Percentiles rank a stretch among this genome's conserved stretches.
phyloP scores from a whole-genome alignment of 2,888 invertebrate species.

The Diarsia brunnea region DNA sequence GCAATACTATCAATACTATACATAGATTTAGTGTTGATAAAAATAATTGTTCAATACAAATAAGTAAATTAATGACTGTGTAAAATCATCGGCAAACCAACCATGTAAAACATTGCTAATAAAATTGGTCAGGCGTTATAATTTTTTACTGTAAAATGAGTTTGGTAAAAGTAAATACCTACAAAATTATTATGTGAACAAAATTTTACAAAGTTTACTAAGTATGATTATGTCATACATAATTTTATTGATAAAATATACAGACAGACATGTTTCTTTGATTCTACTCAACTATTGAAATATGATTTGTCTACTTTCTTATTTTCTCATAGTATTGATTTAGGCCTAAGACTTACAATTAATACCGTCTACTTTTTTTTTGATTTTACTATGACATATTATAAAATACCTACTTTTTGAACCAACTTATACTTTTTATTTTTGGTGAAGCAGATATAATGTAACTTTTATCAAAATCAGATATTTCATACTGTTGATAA shows the following conservation, averaged over 20 bases:
- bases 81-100: neutral
- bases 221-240: neutral
- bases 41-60: neutral
- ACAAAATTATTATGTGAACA: too few species aligned
- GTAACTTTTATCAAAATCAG: neutral
- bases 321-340: slow-evolving; percentile 3
- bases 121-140: slow-evolving; percentile 7
- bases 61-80: neutral
- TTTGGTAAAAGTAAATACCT: too few species aligned
- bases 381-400: neutral
- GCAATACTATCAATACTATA: neutral
- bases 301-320: neutral
- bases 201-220: too few species aligned
- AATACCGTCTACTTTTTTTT: neutral
- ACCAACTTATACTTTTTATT: neutral
- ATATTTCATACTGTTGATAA: neutral
- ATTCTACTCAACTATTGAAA: slow-evolving; percentile 14
- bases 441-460: neutral
- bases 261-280: neutral
- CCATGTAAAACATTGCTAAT: neutral
- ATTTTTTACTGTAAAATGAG: too few species aligned
- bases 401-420: neutral
- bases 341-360: slow-evolving; percentile 29
- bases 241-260: slow-evolving; percentile 38
- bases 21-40: neutral